Conservation (phyloP, 2,888 invertebrate genomes). For the Pogonocherus hispidulus region DNA sequence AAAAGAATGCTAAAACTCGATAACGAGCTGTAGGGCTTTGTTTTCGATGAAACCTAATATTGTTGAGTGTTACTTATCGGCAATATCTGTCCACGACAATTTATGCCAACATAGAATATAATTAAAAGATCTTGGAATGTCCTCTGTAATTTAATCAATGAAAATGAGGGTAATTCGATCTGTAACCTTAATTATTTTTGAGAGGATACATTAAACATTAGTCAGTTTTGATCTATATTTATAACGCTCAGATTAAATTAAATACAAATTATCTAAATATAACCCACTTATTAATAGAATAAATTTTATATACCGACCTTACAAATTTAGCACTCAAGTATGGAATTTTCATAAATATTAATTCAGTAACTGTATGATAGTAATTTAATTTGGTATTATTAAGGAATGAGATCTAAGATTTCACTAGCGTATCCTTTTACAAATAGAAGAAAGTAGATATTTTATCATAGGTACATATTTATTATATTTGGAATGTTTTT, state of each 20-base stretch:
- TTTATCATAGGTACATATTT: no score
- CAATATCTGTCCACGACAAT: no score
- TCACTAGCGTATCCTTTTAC: background rate
- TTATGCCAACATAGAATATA: no score
- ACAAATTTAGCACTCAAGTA: background rate
- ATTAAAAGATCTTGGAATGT: no score
- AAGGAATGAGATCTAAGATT: background rate
- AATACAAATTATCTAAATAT: slow-evolving; percentile 26
- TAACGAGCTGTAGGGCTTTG: background rate
- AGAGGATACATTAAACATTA: slow-evolving; percentile 13
- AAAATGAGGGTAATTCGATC: no score
- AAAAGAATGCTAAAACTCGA: background rate
- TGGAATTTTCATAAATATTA: slow-evolving; percentile 6
- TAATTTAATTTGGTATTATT: background rate
- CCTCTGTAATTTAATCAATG: no score
- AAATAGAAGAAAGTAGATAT: background rate
- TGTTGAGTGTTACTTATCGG: no score
- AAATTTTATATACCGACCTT: slow-evolving; percentile 11
- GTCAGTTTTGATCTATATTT: slow-evolving; percentile 31
- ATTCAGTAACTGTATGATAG: no score
- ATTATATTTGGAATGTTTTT: slow-evolving; percentile 9
- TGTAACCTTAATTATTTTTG: slow-evolving; percentile 12
- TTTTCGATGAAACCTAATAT: background rate
- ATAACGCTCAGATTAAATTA: slow-evolving; percentile 21
- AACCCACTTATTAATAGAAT: slow-evolving; percentile 11